Evolutionary conservation across 2,113 vertebrate genomes (phyloP).

Genomic region (Chrysochloris asiatica): DNA sequence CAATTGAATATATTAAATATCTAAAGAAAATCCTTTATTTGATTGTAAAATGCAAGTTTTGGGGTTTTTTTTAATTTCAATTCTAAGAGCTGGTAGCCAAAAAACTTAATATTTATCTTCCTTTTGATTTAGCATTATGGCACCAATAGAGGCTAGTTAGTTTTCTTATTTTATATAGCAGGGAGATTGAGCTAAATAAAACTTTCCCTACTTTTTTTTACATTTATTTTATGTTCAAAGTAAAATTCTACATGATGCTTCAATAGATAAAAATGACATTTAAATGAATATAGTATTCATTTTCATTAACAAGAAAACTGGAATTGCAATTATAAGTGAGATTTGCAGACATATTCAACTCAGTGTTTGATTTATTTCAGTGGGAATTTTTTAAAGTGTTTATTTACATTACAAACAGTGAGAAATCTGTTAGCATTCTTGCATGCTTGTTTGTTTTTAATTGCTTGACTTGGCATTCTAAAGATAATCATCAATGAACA

Average conservation of each 20-base stretch:
- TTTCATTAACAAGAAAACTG: slow-evolving; percentile 33
- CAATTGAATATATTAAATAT: background rate
- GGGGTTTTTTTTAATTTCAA: background rate
- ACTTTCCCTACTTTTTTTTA: background rate
- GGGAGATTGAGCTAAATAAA: background rate
- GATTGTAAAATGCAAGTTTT: background rate
- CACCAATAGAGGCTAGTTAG: background rate
- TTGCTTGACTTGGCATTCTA: background rate
- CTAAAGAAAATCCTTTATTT: slow-evolving; percentile 16
- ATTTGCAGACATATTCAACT: background rate
- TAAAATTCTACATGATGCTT: slow-evolving; percentile 7
- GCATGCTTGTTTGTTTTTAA: background rate
- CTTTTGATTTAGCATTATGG: background rate
- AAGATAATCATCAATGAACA: background rate
- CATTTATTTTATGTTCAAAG: no score
- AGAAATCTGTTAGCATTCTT: background rate
- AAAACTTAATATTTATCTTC: background rate
- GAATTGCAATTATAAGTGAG: background rate
- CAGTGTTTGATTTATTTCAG: slow-evolving; percentile 4
- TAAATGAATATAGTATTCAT: slow-evolving; percentile 13
- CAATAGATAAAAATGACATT: background rate
- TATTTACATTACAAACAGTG: background rate
- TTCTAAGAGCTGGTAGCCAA: background rate
- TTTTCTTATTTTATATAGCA: slow-evolving; percentile 22
- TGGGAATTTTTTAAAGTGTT: slow-evolving; percentile 30